Evolutionary conservation across 1,140 invertebrate species (phyloP).

Genomic region (Pentalonia nigronervosa): DNA sequence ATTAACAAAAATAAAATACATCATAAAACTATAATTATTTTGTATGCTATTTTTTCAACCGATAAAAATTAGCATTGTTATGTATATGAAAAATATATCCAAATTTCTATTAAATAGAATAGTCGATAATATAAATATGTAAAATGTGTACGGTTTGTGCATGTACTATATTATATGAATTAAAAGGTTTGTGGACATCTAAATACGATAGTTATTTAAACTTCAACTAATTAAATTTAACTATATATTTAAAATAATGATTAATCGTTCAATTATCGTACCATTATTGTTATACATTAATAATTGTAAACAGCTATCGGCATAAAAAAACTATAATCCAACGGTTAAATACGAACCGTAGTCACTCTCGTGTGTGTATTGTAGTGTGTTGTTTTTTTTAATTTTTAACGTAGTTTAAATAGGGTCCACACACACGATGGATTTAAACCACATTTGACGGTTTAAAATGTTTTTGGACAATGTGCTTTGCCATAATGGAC

Average conservation of each 20-base stretch:
- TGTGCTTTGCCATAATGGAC: constrained; percentile 6
- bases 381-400: background rate
- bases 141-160: background rate
- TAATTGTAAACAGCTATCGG: background rate
- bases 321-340: background rate
- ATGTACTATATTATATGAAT: background rate
- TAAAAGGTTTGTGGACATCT: background rate
- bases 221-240: background rate
- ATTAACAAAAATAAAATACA: no score
- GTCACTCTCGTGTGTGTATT: background rate
- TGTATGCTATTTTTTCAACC: no score
- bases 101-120: no score
- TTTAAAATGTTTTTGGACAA: constrained; percentile 18
- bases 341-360: background rate
- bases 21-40: no score
- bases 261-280: background rate
- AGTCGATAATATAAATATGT: no score
- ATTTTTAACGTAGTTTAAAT: constrained; percentile 10
- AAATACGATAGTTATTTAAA: background rate
- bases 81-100: no score
- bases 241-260: background rate
- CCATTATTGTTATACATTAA: background rate
- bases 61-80: no score
- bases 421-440: background rate
- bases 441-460: background rate